Evolutionary conservation across 2,888 invertebrate genomes (phyloP).

Genomic region (Ferdinandea cuprea): DNA sequence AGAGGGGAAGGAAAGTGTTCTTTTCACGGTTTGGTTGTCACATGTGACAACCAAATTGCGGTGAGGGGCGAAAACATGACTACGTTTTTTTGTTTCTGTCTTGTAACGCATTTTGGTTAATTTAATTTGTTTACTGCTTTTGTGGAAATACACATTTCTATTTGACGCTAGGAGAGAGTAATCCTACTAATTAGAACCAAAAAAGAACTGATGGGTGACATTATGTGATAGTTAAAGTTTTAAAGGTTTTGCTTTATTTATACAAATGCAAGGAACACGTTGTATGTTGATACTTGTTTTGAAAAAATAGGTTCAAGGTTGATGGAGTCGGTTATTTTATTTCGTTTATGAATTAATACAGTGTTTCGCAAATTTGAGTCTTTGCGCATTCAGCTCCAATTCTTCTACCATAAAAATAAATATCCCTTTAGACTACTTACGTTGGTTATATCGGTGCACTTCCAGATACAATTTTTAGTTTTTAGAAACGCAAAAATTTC

Average conservation of each 20-base stretch:
- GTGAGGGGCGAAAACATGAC: conserved; percentile 39
- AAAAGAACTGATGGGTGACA: conserved; percentile 30
- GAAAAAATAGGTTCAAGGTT: too few relatives aligned
- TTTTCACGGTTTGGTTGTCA: conserved; percentile 34
- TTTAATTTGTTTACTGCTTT: conserved; percentile 56
- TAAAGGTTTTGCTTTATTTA: conserved; percentile 3
- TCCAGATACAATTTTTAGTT: too few relatives aligned
- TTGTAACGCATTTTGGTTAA: conserved; percentile 46
- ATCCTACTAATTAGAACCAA: conserved; percentile 45
- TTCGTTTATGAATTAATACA: too few relatives aligned
- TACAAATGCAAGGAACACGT: not conserved
- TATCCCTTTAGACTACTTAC: too few relatives aligned
- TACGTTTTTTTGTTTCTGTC: conserved; percentile 5
- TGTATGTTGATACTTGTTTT: not conserved
- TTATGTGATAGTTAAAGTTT: conserved; percentile 29
- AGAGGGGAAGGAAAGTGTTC: not conserved
- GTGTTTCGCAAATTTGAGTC: too few relatives aligned
- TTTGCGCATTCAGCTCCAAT: too few relatives aligned
- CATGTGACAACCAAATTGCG: conserved; percentile 16
- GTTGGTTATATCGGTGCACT: too few relatives aligned
- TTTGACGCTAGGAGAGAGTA: not conserved
- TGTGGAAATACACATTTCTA: conserved; percentile 16
- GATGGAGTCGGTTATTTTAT: too few relatives aligned
- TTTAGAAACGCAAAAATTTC: too few relatives aligned
- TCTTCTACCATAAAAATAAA: too few relatives aligned